phyloP scores from a whole-genome alignment of 1,140 invertebrate species.

The Trigoniulus corallinus region DNA sequence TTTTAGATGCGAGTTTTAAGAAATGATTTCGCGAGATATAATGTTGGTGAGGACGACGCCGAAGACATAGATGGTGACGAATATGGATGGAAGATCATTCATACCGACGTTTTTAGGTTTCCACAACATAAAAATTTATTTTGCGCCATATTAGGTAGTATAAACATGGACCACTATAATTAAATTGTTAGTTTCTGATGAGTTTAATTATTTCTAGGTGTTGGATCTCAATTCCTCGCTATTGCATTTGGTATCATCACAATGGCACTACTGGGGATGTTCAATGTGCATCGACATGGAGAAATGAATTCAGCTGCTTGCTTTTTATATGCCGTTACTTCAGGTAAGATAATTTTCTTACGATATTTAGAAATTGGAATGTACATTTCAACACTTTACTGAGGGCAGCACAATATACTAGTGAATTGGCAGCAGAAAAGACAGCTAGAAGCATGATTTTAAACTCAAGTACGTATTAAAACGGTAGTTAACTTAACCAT shows the following conservation, averaged over 20 bases:
- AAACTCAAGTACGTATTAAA: neutral
- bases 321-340: slow-evolving; percentile 34
- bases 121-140: slow-evolving; percentile 30
- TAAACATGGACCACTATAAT: neutral
- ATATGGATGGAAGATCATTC: slow-evolving; percentile 38
- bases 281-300: slow-evolving; percentile 35
- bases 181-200: neutral
- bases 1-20: slow-evolving; percentile 31
- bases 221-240: slow-evolving; percentile 32
- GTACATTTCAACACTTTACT: neutral
- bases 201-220: slow-evolving; percentile 21
- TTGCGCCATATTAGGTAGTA: slow-evolving; percentile 31
- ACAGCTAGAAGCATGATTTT: no score
- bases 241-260: slow-evolving; percentile 31
- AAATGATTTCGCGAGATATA: slow-evolving; percentile 35
- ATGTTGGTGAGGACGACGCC: slow-evolving; percentile 27
- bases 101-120: slow-evolving; percentile 36
- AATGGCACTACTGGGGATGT: slow-evolving; percentile 33
- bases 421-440: no score
- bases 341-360: slow-evolving; percentile 17
- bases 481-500: neutral
- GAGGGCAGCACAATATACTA: no score
- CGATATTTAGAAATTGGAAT: no score
- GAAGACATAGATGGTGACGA: slow-evolving; percentile 32
- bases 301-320: slow-evolving; percentile 33